Base-by-base conservation (phyloP, 2,797 vertebrate species). In the Sebastolobus alascanus region DNA sequence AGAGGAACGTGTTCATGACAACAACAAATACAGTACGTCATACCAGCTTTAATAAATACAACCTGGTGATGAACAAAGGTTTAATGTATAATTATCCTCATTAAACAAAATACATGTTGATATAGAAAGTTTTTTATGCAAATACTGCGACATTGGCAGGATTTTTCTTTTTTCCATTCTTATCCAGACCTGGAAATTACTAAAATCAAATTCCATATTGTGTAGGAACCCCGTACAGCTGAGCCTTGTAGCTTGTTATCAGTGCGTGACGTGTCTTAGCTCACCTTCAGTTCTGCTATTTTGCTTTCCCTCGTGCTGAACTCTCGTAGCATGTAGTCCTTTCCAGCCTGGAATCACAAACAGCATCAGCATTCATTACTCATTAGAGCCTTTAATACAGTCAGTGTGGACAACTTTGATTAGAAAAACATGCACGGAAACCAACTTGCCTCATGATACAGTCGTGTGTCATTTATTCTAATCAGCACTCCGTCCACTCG, bases 401-500 rank as follows among this genome's bases (percentile, higher is more conserved):
- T 54, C 52, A 31, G 18, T 13, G 25, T 29, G 8, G 11, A 63
- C 5, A 7, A 8, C 22, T n/a, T 66, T 50, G 38, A 40, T 65
- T 31, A 13, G 29, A n/a, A 66, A 71, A 25, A 14, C 20, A 10
- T 6, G 14, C 8, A 43, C 1, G 55, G 1, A n/a, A 54, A 25
- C 2, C n/a, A 14, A 79, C 92, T 95, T 92, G 92, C 98, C 96
- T 99, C 97, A 4, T 99, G 96, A 90, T 97, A 97, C 60, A 99
- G 93, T 52, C 98, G 96, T 0, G 98, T 99, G 81, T 99, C 98
- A 46, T 99, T 98, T 91, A 99, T 97, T 85, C 98, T 94, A 80
- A 99, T 99, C 79, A 99, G 88, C 0, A 99, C 98, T 2, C 98
- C 97, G 37, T 99, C 98, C 69, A 99, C 98, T 84, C 98, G 94